Percentiles rank a stretch among this genome's conserved stretches.
These are phyloP conservation scores for Agrochola lychnidis DNA, from an alignment of 2,888 invertebrate genomes.

Conservation along the genomic window DNA sequence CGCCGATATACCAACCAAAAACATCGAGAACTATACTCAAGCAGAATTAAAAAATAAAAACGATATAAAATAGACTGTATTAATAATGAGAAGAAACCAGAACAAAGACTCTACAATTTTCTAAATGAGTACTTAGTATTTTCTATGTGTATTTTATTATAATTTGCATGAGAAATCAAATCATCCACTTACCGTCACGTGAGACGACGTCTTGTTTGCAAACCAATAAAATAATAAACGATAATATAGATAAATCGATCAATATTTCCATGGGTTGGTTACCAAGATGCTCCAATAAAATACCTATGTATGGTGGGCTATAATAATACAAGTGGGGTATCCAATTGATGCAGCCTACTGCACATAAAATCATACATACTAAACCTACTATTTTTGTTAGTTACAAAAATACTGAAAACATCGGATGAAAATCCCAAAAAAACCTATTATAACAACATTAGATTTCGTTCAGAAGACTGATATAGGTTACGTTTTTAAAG, in stretches of 20 bases:
- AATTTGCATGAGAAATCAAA: not conserved
- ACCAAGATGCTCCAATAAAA: not conserved
- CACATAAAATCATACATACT: not conserved
- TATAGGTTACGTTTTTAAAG: not conserved
- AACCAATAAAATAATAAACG: not conserved
- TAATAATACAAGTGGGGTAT: too few species aligned
- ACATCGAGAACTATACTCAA: too few species aligned
- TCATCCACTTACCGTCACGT: not conserved
- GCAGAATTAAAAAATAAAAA: too few species aligned
- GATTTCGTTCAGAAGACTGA: too few species aligned
- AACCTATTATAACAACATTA: too few species aligned
- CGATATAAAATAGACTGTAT: too few species aligned
- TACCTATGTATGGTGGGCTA: too few species aligned
- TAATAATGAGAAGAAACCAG: too few species aligned
- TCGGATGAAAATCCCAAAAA: too few species aligned
- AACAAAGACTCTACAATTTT: conserved; percentile 10
- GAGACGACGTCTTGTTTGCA: not conserved
- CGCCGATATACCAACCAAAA: too few species aligned
- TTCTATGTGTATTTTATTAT: not conserved
- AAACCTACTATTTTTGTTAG: not conserved
- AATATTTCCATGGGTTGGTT: too few species aligned
- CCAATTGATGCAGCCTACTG: too few species aligned
- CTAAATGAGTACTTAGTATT: not conserved
- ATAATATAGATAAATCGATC: not conserved
- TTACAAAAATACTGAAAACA: not conserved